These are phyloP conservation scores for Urocynchramus pylzowi DNA, from an alignment of 2,113 vertebrate species.

Conservation along the genomic window DNA sequence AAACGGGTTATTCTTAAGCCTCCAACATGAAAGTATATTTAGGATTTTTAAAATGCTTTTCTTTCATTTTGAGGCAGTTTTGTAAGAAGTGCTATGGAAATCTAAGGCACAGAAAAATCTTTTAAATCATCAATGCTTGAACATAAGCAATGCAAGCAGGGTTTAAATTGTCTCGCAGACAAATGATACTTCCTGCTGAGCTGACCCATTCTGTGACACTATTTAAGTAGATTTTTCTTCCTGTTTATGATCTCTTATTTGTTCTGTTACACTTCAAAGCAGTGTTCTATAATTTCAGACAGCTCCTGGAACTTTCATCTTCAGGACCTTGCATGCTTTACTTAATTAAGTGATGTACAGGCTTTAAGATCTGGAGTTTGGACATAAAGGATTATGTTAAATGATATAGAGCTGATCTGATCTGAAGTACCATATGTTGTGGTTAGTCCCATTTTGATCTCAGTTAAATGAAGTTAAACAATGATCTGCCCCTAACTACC, in stretches of 20 bases:
- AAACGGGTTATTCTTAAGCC: constrained; percentile 29
- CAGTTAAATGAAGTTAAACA: background rate
- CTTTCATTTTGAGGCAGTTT: background rate
- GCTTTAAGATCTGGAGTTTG: background rate
- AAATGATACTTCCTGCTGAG: constrained; percentile 16
- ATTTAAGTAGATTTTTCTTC: constrained; percentile 14
- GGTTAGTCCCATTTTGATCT: background rate
- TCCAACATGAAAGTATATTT: background rate
- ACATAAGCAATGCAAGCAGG: constrained; percentile 6
- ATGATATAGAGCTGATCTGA: background rate
- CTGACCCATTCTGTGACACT: background rate
- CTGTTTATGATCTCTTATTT: constrained; percentile 53
- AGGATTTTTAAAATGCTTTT: constrained; percentile 22
- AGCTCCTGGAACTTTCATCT: constrained; percentile 41
- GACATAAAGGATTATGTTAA: background rate
- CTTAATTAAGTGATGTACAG: constrained; percentile 42
- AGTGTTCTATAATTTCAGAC: constrained; percentile 25
- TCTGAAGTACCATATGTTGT: background rate
- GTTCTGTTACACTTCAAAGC: constrained; percentile 35
- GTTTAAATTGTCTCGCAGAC: constrained; percentile 28
- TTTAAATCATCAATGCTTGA: background rate
- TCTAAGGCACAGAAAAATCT: background rate
- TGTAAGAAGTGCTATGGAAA: background rate
- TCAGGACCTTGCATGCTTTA: background rate
- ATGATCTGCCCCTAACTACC: background rate